A percentile compares a stretch with the other conserved stretches of the same genome.
These are phyloP conservation scores for Silurus aristotelis DNA, from an alignment of 2,797 vertebrate genomes.

Conservation along the genomic window DNA sequence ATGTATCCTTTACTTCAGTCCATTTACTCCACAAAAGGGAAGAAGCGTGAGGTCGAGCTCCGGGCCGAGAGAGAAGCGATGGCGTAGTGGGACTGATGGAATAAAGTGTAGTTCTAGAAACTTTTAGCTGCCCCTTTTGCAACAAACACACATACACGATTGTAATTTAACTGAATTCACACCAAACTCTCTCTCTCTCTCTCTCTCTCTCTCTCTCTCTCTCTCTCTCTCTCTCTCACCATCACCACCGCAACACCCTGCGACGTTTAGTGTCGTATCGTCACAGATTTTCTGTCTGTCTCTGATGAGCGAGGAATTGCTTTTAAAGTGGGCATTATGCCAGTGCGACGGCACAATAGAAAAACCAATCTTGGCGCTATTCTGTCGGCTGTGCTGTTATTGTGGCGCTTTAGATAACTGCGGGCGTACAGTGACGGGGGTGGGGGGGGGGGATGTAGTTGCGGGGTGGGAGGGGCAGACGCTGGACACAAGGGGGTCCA, in stretches of 20 bases:
- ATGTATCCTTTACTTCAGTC: conserved; percentile 47
- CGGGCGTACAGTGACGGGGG: conserved; percentile 73
- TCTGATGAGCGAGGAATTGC: conserved; percentile 91
- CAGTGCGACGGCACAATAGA: conserved; percentile 90
- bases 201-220: conserved; percentile 8
- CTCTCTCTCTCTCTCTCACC: conserved; percentile 21
- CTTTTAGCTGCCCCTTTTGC: conserved; percentile 53
- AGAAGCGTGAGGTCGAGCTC: conserved; percentile 43
- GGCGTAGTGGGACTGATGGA: conserved; percentile 34
- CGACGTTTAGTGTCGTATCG: conserved; percentile 91
- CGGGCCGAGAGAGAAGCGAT: conserved; percentile 36
- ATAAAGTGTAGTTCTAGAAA: conserved; percentile 57
- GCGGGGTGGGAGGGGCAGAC: neutral
- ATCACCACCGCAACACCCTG: conserved; percentile 57
- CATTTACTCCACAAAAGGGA: conserved; percentile 41
- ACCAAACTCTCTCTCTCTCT: conserved; percentile 6
- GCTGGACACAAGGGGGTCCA: conserved; percentile 25
- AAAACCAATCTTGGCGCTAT: conserved; percentile 90
- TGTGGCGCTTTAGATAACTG: conserved; percentile 93
- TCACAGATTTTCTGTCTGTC: conserved; percentile 81
- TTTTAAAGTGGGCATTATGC: conserved; percentile 95
- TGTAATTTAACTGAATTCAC: neutral
- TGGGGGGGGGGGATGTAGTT: conserved; percentile 24
- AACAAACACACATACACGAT: conserved; percentile 24
- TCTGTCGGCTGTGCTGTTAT: conserved; percentile 91